These are phyloP conservation scores for Sminthurinus aureus DNA, from an alignment of 2,888 invertebrate genomes.

Conservation along the genomic window DNA sequence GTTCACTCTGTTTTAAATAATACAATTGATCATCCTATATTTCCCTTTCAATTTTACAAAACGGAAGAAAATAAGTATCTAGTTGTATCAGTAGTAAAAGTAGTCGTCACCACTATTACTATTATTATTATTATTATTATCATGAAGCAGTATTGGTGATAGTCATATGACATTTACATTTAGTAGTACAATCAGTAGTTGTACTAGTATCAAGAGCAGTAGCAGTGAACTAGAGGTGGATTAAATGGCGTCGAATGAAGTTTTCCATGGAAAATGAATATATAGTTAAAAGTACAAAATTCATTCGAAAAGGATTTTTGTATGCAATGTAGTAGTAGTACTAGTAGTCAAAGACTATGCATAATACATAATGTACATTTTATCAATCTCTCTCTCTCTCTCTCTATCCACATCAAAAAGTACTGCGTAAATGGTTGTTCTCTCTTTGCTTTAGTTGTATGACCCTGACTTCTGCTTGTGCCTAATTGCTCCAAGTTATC, in stretches of 20 bases:
- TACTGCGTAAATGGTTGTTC: slow-evolving; percentile 17
- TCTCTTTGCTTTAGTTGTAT: slow-evolving; percentile 25
- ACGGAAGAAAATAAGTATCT: background rate
- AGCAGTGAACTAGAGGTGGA: slow-evolving; percentile 7
- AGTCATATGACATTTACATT: too few species aligned
- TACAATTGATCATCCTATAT: slow-evolving; percentile 12
- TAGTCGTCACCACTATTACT: too few species aligned
- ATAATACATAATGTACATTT: background rate
- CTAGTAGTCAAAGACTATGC: background rate
- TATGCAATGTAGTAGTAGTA: background rate
- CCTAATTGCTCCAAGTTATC: slow-evolving; percentile 34
- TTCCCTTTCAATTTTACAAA: slow-evolving; percentile 28
- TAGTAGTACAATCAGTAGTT: too few species aligned
- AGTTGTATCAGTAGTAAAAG: background rate
- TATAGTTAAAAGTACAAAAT: background rate
- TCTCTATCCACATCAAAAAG: background rate
- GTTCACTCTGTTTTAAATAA: background rate
- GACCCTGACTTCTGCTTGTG: slow-evolving; percentile 32
- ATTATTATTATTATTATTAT: too few species aligned
- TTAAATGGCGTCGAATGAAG: slow-evolving; percentile 34
- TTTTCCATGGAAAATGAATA: slow-evolving; percentile 17
- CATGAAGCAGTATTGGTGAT: too few species aligned
- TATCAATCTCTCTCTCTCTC: background rate
- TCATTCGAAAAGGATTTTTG: background rate
- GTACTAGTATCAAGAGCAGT: too few species aligned